Base-by-base conservation (phyloP, 1,140 invertebrate genomes). In the Papilio machaon region DNA sequence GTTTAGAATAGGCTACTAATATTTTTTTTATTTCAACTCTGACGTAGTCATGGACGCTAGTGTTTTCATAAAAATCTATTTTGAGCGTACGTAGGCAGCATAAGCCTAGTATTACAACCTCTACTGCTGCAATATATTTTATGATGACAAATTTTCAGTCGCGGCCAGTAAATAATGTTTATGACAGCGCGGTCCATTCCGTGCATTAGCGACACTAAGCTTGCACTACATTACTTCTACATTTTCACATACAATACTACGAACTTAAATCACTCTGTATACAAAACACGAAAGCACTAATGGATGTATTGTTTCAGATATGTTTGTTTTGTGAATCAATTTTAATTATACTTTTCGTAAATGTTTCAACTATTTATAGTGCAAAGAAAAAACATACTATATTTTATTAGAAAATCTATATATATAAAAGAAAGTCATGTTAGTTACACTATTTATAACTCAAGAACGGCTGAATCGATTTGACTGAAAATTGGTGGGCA, bases 81-180 rank as follows among this genome's bases (percentile, higher is more conserved):
- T 67, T 35, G 13, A 67, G 30, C 23, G 58, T 64, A 64, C 58
- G 2, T 64, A 23, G n/a, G 58, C 30, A 67, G 11, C 30, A 11
- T 30, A 30, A 30, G 64, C 64, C 64, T 67, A 67, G 64, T 67
- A 67, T 67, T 67, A 67, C 30, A 67, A 35, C 64, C 64, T 67
- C 23, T 67, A 67, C 23, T 6, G 58, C 58, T 79, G 30, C 58
- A 79, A 43, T 64, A 79, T 64, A 79, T 79, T 64, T 79, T 77
- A 79, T 64, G 76, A 64, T 79, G 76, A 79, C 76, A 79, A 79
- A 79, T 79, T 79, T 79, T 67, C 58, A 79, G 76, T 79, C 76
- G 54, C 17, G 35, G 58, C 38, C 35, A 64, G 76, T 79, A 79
- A 79, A 79, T 79, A 79, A 79, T 79, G 76, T 79, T 79, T 79